Base-by-base conservation (phyloP, 2,888 invertebrate species). In the Drosophila bunnanda region DNA sequence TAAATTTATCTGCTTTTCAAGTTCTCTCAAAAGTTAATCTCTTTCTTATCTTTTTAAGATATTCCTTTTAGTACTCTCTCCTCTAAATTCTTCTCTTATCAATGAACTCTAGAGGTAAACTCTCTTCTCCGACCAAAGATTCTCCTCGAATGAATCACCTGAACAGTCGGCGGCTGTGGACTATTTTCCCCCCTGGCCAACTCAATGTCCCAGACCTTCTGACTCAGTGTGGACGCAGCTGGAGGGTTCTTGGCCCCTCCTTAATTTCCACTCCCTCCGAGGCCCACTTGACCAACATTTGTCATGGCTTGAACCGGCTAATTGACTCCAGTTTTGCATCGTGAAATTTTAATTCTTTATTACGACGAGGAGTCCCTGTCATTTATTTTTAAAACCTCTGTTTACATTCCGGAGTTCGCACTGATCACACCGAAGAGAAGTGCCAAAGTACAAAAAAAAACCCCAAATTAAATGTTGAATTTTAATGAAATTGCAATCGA, bases 361-460 rank as follows among this genome's bases (percentile, higher is more conserved):
- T 62, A 43, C 41, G 41, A 34, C n/a, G 41, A 34, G 13, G n/a
- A 60, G 15, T 58, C 56, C 44, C 32, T 54, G 32, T 39, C 52
- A 54, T 30, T 85, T 82, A 88, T 88, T 79, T 88, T 75, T 79
- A 82, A 67, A 70, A 41, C 53, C 30, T 70, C 67, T 82, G 82
- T 85, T 82, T 88, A 82, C 85, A 76, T 64, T 74, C 58, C 61
- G 39, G 60, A 57, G 68, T 50, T 50, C 32, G 30, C 4, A 46
- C 36, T 43, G 61, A 56, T 39, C 50, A 65, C 43, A 71, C 48
- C 39, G 25, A 54, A 54, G 53, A 54, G 52, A 61, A 54, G 46
- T 48, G 50, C 32, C 52, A 54, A 53, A 28, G 59, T n/a, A 50
- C 25, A 32, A 20, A 32, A 38, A 46, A 46, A 56, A 56, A 74